A percentile compares a stretch with the other conserved stretches of the same genome.
Evolutionary conservation across 1,140 invertebrate genomes (phyloP).

Genomic region (Aphaenogaster rudis): DNA sequence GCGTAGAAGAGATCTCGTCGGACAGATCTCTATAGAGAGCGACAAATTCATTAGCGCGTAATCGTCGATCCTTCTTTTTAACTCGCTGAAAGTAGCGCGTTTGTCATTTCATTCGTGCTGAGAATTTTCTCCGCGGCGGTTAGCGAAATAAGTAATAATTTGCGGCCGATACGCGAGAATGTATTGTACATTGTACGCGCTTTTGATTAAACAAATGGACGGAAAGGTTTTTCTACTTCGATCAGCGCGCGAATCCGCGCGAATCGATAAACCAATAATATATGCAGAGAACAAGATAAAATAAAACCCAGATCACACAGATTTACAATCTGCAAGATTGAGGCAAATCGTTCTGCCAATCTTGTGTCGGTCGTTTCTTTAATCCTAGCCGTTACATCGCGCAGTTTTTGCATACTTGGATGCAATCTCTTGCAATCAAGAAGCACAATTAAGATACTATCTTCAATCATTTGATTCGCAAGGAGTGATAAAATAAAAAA

Average conservation of each 20-base stretch:
- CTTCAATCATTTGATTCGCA: neutral
- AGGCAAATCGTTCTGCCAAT: constrained; percentile 8
- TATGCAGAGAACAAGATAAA: neutral
- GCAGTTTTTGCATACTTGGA: neutral
- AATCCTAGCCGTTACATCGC: neutral
- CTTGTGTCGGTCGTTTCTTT: neutral
- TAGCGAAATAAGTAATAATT: constrained; percentile 24
- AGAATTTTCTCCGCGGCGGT: neutral
- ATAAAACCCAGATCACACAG: neutral
- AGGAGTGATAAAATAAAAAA: neutral
- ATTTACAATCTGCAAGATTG: constrained; percentile 28
- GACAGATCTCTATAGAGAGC: constrained; percentile 41
- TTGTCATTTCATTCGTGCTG: neutral
- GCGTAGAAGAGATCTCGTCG: constrained; percentile 19
- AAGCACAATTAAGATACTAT: constrained; percentile 10
- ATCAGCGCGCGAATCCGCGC: neutral
- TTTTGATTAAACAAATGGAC: constrained; percentile 12
- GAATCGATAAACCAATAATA: constrained; percentile 28
- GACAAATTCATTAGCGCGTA: constrained; percentile 48
- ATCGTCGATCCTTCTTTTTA: constrained; percentile 31
- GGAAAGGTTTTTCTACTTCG: neutral
- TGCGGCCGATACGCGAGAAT: neutral
- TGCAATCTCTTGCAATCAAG: neutral
- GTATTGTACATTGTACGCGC: neutral
- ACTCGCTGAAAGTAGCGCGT: constrained; percentile 11